Evolutionary conservation across 1,140 invertebrate species (phyloP), one percentile per base, ranked within the genome.

Genomic region (Bursaphelenchus mucronatus): DNA sequence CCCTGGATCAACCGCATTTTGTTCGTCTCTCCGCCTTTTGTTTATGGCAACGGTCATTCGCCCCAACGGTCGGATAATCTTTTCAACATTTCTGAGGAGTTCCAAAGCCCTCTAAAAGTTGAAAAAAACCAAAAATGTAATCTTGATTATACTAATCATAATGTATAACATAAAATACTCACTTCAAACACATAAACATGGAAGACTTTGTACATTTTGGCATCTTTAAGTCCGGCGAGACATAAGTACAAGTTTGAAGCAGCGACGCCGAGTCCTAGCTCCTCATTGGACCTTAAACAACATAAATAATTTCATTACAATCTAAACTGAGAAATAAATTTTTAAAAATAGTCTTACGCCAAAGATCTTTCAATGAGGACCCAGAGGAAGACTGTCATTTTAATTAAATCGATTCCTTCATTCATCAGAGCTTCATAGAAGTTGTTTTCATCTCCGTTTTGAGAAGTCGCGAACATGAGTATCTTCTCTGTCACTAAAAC

Each of bases 311-410:
- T 45, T 39, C 13, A 7, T 43, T 6, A n/a, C 6, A n/a, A n/a
- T n/a, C 39, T 55, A 15, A n/a, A n/a, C 54, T 30, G 52, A 30
- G 40, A 11, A 13, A n/a, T 21, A 30, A 54, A 54, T n/a, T n/a
- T n/a, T n/a, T n/a, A n/a, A 19, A 30, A 59, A 39, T 59, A 6
- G 11, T 13, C 30, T 39, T 6, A 11, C 40, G 41, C 6, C 44
- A 59, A 39, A 3, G n/a, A 39, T n/a, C 44, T 59, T n/a, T 59
- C 57, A 17, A 59, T 39, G 2, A n/a, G 45, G 41, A 46, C 41
- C 57, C 57, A 59, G 11, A 59, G 57, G 57, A 59, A 59, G 41
- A 11, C 45, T 15, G 57, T 39, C 21, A 59, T n/a, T 7, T 59
- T 59, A 17, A 11, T 39, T 11, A 59, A 39, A 11, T 59, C 40